A percentile compares a stretch with the other conserved stretches of the same genome.
These are phyloP conservation scores for Lasiommata megera DNA, from an alignment of 2,888 invertebrate species.

Conservation along the genomic window DNA sequence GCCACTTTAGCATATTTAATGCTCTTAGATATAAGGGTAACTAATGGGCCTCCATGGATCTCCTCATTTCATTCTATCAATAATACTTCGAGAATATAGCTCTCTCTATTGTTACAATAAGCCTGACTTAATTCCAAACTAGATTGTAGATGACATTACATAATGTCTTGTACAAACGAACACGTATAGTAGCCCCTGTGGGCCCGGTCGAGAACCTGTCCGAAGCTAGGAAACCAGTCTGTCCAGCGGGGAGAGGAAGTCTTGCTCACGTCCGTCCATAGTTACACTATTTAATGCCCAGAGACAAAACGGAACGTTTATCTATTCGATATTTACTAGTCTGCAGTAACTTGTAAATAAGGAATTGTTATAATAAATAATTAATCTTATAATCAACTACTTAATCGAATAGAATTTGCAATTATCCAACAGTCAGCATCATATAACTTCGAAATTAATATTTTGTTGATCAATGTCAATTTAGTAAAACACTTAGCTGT, in stretches of 20 bases:
- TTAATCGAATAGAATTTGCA: too few species aligned
- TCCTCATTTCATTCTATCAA: not conserved
- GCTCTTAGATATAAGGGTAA: too few species aligned
- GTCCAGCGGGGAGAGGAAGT: conserved; percentile 43
- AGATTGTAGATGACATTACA: not conserved
- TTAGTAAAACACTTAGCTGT: too few species aligned
- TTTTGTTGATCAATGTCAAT: too few species aligned
- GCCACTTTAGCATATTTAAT: too few species aligned
- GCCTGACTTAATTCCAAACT: not conserved
- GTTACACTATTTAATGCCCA: conserved; percentile 17
- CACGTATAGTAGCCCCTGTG: conserved; percentile 34
- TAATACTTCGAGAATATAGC: not conserved
- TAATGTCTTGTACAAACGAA: conserved; percentile 30
- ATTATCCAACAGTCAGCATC: too few species aligned
- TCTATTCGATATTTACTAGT: not conserved
- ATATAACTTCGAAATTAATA: too few species aligned
- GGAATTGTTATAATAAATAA: too few species aligned
- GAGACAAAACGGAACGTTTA: conserved; percentile 26
- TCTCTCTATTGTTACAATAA: too few species aligned
- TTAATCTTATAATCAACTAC: too few species aligned
- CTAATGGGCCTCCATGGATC: not conserved
- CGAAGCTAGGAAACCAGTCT: conserved; percentile 44
- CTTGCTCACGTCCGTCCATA: conserved; percentile 44
- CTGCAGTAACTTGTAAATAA: too few species aligned
- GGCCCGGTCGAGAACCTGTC: conserved; percentile 42